Base-by-base conservation (phyloP, 2,797 vertebrate genomes). In the Sarcoramphus papa region DNA sequence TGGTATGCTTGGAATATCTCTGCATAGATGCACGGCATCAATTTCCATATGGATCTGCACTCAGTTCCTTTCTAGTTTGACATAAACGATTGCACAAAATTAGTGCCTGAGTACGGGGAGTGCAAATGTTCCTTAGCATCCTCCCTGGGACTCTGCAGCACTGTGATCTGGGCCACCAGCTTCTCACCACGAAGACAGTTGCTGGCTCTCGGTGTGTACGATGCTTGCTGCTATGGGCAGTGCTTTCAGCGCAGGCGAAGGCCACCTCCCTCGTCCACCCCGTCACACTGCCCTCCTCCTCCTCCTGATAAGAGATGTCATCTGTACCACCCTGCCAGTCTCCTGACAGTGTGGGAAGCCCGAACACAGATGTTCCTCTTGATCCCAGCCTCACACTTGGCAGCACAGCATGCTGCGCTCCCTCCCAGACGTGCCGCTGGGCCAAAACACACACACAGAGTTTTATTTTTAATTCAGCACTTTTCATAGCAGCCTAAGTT, bases 1-100 rank as follows among this genome's bases (percentile, higher is more conserved):
- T 45, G 87, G 51, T 91, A 93, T 81, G 92, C 89, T 79, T 81
- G 89, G 93, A 88, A 88, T 95, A 92, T 85, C 79, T 91, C 76
- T 50, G 65, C 89, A 22, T 76, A 87, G 85, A 92, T 33, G 47
- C 62, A 40, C 0, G 2, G 37, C 75, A 88, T 67, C 54, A 25
- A 79, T 94, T 93, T 93, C 89, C 93, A 92, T 90, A 86, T 73
- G 83, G 94, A 82, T 91, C 86, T 75, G 54, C 35, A 24, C 77
- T 93, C 93, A 50, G 62, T 27, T 85, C 59, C 75, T 92, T 85
- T 92, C 83, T 48, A 65, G 31, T 70, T 91, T 88, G 87, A 80
- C 68, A 80, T 56, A 83, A 92, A 74, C 0, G 45, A 68, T 50
- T 23, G 76, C 73, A 86, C 27, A 16, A 37, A 95, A 91, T 91